These are phyloP conservation scores for Microctenopoma steveboyesi DNA, from an alignment of 2,797 vertebrate genomes.

Conservation along the genomic window DNA sequence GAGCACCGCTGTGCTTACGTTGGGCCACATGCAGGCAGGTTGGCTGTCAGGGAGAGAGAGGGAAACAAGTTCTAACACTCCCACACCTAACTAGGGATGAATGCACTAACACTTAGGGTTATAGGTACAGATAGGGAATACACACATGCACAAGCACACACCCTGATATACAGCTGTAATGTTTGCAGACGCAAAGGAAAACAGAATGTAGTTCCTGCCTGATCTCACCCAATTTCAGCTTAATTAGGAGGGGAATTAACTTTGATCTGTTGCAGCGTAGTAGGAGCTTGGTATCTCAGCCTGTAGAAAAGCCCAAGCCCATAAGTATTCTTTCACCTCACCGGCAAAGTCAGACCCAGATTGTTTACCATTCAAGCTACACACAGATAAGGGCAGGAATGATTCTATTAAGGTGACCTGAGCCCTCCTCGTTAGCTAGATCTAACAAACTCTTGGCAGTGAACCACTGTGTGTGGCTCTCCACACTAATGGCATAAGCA, in stretches of 20 bases:
- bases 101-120: conserved; percentile 25
- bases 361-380: conserved; percentile 65
- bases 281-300: conserved; percentile 40
- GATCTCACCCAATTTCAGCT: conserved; percentile 72
- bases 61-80: conserved; percentile 15
- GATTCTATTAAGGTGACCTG: conserved; percentile 73
- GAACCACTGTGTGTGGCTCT: conserved; percentile 49
- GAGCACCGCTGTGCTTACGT: conserved; percentile 55
- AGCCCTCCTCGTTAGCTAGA: conserved; percentile 71
- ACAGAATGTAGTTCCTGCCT: conserved; percentile 71
- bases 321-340: conserved; percentile 66
- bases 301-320: conserved; percentile 50
- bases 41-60: conserved; percentile 47
- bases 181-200: conserved; percentile 73
- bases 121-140: conserved; percentile 13
- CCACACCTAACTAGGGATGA: conserved; percentile 12
- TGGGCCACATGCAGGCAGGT: conserved; percentile 67
- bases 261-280: conserved; percentile 69
- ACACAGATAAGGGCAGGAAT: conserved; percentile 71
- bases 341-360: conserved; percentile 55
- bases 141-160: conserved; percentile 11
- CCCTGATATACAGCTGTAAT: conserved; percentile 41
- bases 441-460: conserved; percentile 67
- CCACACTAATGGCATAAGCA: conserved; percentile 65
- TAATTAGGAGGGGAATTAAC: conserved; percentile 81